phyloP scores from a whole-genome alignment of 2,888 invertebrate species.

The Aspidiotus destructor region DNA sequence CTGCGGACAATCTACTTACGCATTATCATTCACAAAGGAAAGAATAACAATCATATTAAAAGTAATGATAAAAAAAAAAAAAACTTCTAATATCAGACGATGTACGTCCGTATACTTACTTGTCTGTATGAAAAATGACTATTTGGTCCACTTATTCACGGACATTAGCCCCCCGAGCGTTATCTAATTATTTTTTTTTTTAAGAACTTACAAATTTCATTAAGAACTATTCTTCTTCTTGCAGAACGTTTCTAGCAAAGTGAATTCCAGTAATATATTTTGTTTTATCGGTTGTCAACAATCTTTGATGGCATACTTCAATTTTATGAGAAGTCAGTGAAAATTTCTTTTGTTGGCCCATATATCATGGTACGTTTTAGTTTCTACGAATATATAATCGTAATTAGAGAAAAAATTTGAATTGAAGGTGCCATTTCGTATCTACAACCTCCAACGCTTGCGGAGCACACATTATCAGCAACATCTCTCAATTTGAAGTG shows the following conservation, averaged over 20 bases:
- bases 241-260: constrained; percentile 48
- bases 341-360: background rate
- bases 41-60: background rate
- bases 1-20: no score
- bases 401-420: background rate
- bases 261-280: constrained; percentile 24
- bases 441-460: constrained; percentile 64
- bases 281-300: constrained; percentile 29
- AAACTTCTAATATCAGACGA: no score
- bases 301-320: constrained; percentile 14
- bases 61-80: no score
- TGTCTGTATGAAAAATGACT: no score
- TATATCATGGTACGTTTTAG: no score
- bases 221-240: constrained; percentile 38
- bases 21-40: background rate
- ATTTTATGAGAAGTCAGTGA: constrained; percentile 26
- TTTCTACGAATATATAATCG: no score
- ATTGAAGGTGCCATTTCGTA: constrained; percentile 54
- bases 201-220: no score
- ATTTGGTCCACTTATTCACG: no score
- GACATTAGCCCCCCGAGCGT: no score
- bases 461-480: constrained; percentile 65
- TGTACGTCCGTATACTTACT: no score
- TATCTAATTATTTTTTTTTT: no score
- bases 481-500: constrained; percentile 72